These are phyloP conservation scores for Pristionchus maxplancki DNA, from an alignment of 2,888 invertebrate species.

Conservation along the genomic window DNA sequence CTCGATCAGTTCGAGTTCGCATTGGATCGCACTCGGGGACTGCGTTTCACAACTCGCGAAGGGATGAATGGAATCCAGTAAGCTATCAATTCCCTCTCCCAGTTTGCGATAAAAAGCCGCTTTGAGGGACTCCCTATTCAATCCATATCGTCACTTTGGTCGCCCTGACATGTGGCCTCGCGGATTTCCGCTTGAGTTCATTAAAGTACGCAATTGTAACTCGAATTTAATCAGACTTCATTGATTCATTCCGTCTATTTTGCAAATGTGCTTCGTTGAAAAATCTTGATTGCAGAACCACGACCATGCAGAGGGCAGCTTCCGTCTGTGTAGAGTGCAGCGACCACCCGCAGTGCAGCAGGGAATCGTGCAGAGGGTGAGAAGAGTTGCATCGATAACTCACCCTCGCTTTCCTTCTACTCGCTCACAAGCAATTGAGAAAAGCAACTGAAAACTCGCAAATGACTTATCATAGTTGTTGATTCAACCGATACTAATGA, in stretches of 20 bases:
- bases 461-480: too few relatives aligned
- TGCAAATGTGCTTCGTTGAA: too few relatives aligned
- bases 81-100: too few relatives aligned
- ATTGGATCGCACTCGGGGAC: too few relatives aligned
- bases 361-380: background rate
- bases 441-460: too few relatives aligned
- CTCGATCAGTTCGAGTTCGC: conserved; percentile 25
- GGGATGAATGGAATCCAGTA: background rate
- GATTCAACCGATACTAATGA: too few relatives aligned
- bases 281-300: background rate
- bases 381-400: too few relatives aligned
- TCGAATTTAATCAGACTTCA: too few relatives aligned
- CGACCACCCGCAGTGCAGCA: background rate
- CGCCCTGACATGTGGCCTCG: background rate
- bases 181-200: background rate
- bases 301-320: background rate
- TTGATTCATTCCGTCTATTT: too few relatives aligned
- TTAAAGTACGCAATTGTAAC: too few relatives aligned
- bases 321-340: background rate
- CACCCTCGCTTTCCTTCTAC: too few relatives aligned
- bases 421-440: too few relatives aligned
- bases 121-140: background rate
- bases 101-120: background rate
- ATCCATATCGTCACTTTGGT: conserved; percentile 15
- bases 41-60: background rate